Evolutionary conservation across 2,888 invertebrate genomes (phyloP).

Genomic region (Nephrotoma guestfalica): DNA sequence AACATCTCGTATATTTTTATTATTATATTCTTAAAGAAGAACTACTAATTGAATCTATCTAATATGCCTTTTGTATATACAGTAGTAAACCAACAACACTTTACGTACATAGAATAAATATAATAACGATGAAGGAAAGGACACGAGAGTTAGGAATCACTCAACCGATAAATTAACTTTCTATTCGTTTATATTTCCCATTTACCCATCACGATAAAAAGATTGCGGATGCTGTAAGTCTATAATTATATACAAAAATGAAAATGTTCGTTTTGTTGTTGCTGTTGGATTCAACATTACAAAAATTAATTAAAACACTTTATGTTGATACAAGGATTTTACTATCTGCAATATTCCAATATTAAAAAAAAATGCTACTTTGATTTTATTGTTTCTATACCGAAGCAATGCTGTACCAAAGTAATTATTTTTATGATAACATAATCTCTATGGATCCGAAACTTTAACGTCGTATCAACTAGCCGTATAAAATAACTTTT

Average conservation of each 20-base stretch:
- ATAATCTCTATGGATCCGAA: too few relatives aligned
- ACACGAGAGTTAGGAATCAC: neutral
- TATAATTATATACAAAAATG: neutral
- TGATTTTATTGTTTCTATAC: too few relatives aligned
- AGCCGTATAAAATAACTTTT: too few relatives aligned
- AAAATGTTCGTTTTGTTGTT: neutral
- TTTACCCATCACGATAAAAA: neutral
- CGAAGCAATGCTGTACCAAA: too few relatives aligned
- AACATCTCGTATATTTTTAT: neutral
- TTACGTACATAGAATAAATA: neutral
- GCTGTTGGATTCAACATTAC: neutral
- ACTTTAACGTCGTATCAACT: too few relatives aligned
- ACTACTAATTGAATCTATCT: neutral
- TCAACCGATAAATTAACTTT: neutral
- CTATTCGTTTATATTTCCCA: neutral
- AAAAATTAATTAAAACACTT: neutral
- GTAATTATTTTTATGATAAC: too few relatives aligned
- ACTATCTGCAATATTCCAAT: too few relatives aligned
- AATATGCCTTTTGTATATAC: neutral
- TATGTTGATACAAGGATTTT: neutral
- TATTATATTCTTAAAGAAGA: neutral
- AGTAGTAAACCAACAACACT: neutral
- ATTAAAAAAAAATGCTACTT: too few relatives aligned
- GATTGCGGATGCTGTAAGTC: neutral
- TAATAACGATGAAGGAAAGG: neutral